These are phyloP conservation scores for Epinephelus moara DNA, from an alignment of 2,113 vertebrate genomes.

Conservation along the genomic window DNA sequence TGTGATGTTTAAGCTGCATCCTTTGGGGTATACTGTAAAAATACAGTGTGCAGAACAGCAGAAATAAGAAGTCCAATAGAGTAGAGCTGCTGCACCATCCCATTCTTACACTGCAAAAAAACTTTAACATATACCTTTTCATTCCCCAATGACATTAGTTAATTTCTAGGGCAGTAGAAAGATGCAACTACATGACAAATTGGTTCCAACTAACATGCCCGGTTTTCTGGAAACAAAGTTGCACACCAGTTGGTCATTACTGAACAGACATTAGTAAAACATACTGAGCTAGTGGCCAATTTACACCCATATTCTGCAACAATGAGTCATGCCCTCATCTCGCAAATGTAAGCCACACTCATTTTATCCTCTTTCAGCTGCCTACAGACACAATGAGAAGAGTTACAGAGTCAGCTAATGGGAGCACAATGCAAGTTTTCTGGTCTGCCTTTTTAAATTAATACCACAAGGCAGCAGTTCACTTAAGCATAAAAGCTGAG, in stretches of 20 bases:
- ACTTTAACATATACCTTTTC: constrained; percentile 25
- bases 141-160: neutral
- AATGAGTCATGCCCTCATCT: constrained; percentile 18
- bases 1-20: constrained; percentile 54
- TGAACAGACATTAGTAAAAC: constrained; percentile 16
- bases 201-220: constrained; percentile 1
- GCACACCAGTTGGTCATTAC: constrained; percentile 35
- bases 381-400: constrained; percentile 35
- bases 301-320: constrained; percentile 43
- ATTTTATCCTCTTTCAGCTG: constrained; percentile 32
- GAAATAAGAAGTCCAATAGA: neutral
- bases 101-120: constrained; percentile 18
- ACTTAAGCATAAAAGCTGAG: constrained; percentile 35
- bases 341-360: constrained; percentile 12
- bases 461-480: constrained; percentile 45
- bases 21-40: constrained; percentile 44
- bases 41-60: constrained; percentile 11
- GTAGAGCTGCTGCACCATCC: constrained; percentile 12
- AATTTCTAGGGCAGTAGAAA: neutral
- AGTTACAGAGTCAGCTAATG: constrained; percentile 49
- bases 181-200: constrained; percentile 23
- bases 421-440: constrained; percentile 38
- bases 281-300: constrained; percentile 30
- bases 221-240: constrained; percentile 27
- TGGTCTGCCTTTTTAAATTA: constrained; percentile 47